Percentiles rank a stretch among this genome's conserved stretches.
Conservation (phyloP, 2,113 vertebrate species). For the Cariama cristata region DNA sequence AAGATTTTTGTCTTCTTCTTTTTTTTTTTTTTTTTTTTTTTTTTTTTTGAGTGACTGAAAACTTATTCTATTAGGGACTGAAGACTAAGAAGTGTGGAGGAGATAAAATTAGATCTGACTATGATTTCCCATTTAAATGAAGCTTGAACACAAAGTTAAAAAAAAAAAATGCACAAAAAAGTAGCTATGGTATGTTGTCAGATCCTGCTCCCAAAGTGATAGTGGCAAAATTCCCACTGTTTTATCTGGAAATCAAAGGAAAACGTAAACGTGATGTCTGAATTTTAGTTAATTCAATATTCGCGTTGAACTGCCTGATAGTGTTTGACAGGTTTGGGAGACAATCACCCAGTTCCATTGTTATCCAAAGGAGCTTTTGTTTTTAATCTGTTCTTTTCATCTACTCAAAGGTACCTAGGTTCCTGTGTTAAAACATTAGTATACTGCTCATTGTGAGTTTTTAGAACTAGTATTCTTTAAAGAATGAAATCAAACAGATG, state of each 20-base stretch:
- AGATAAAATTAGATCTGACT: not conserved
- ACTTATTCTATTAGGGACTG: not conserved
- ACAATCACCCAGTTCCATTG: not conserved
- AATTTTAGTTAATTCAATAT: not conserved
- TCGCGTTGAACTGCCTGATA: not conserved
- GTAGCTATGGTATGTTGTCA: rapidly evolving
- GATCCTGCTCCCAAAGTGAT: not conserved
- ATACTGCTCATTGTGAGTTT: not conserved
- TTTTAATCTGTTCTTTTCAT: not conserved
- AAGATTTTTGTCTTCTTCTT: not conserved
- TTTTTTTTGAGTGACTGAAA: not conserved
- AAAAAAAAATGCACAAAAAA: not conserved
- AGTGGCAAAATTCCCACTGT: not conserved
- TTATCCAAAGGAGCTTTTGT: not conserved
- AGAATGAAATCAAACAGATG: not conserved
- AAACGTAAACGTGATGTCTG: not conserved
- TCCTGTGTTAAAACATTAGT: not conserved
- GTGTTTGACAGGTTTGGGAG: not conserved
- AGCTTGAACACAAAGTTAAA: not conserved
- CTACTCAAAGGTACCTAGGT: not conserved
- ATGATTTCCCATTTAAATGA: not conserved
- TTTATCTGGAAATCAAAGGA: not conserved
- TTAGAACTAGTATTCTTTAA: not conserved
- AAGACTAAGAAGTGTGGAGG: not conserved
- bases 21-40: rapidly evolving